Conservation (phyloP, 92 coral and sea anemone species). For the Parazoanthus swiftii region DNA sequence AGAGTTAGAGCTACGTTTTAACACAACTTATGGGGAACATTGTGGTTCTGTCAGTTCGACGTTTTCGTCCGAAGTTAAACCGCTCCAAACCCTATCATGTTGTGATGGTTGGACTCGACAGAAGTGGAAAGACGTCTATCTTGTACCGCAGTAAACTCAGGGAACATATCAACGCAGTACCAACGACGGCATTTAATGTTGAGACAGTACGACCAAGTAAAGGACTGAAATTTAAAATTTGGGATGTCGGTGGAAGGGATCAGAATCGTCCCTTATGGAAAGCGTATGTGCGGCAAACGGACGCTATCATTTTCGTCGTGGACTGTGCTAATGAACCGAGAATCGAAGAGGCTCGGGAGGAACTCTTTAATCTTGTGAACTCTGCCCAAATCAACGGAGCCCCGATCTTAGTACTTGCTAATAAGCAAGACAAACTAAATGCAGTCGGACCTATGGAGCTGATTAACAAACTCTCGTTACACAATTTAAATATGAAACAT, state of each 20-base stretch:
- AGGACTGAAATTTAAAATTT: conserved; percentile 82
- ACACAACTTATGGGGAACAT: conserved; percentile 67
- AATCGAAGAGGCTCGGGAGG: conserved; percentile 94
- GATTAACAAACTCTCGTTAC: conserved; percentile 71
- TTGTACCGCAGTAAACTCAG: conserved; percentile 90
- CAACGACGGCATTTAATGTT: conserved; percentile 94
- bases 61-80: conserved; percentile 78
- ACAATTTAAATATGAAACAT: conserved; percentile 76
- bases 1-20: not conserved
- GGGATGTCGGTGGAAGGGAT: conserved; percentile 99
- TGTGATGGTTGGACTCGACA: conserved; percentile 96
- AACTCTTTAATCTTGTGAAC: conserved; percentile 90
- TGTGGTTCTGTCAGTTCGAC: conserved; percentile 68
- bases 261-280: conserved; percentile 96
- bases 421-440: conserved; percentile 90
- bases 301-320: conserved; percentile 91
- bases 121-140: conserved; percentile 92
- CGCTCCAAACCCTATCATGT: conserved; percentile 82
- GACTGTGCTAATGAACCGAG: conserved; percentile 89
- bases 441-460: conserved; percentile 81
- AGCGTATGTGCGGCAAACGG: conserved; percentile 89
- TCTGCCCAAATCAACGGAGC: conserved; percentile 94
- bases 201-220: conserved; percentile 89
- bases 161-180: conserved; percentile 68
- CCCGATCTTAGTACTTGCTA: conserved; percentile 88